phyloP scores from a whole-genome alignment of 2,888 invertebrate species.

The Acanthopleura granulata region DNA sequence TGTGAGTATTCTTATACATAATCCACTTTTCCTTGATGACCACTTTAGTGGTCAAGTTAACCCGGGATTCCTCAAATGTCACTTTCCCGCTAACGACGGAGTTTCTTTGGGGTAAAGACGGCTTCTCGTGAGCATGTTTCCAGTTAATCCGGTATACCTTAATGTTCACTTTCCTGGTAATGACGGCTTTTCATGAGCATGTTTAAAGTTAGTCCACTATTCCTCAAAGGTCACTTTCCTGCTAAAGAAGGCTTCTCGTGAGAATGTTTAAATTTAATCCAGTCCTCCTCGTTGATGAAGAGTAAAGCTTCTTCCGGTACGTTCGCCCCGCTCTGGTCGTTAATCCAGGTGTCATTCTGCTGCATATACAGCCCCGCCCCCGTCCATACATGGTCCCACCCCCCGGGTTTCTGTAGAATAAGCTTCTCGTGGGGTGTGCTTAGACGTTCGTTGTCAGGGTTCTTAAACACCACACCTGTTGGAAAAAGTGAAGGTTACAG shows the following conservation, averaged over 20 bases:
- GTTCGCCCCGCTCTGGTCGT: constrained; percentile 53
- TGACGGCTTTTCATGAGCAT: too few relatives aligned
- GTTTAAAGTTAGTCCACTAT: too few relatives aligned
- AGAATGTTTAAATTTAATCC: constrained; percentile 58
- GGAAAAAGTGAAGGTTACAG: neutral
- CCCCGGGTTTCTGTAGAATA: constrained; percentile 31
- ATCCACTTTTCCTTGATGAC: too few relatives aligned
- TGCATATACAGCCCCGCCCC: constrained; percentile 56
- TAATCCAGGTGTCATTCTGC: constrained; percentile 52
- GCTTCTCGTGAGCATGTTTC: too few relatives aligned
- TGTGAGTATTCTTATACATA: too few relatives aligned
- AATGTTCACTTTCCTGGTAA: too few relatives aligned
- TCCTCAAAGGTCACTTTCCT: neutral
- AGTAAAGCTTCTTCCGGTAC: constrained; percentile 52
- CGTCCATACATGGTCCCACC: constrained; percentile 49
- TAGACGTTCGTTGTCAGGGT: neutral
- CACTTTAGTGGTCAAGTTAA: too few relatives aligned
- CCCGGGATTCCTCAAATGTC: too few relatives aligned
- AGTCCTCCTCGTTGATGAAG: constrained; percentile 63
- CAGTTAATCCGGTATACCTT: too few relatives aligned
- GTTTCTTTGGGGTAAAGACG: too few relatives aligned
- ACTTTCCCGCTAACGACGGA: too few relatives aligned
- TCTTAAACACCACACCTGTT: neutral
- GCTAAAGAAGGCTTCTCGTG: constrained; percentile 37
- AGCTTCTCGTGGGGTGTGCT: neutral